Conservation (phyloP, 2,113 vertebrate genomes). For the Zosterops japonicus region DNA sequence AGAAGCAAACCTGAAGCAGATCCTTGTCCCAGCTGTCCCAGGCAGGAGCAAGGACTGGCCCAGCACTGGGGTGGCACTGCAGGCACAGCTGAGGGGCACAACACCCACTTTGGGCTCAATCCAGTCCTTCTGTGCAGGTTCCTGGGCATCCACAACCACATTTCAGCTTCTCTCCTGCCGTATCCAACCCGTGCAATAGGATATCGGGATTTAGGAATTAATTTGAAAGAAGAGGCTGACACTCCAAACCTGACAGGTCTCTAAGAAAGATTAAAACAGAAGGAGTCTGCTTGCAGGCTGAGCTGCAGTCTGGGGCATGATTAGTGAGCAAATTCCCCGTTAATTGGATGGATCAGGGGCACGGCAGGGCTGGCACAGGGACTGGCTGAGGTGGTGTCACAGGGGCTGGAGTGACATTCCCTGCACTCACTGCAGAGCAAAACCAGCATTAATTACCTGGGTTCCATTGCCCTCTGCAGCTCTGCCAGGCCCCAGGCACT, state of each 20-base stretch:
- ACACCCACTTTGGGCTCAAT: not conserved
- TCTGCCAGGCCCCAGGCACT: not conserved
- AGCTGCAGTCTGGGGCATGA: not conserved
- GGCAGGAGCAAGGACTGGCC: not conserved
- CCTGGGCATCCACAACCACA: fast-evolving
- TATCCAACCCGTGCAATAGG: fast-evolving
- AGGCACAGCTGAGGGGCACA: not conserved
- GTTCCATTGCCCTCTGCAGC: not conserved
- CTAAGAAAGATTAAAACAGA: not conserved
- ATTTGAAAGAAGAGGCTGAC: not conserved
- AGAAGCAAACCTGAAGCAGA: not conserved
- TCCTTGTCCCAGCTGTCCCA: not conserved
- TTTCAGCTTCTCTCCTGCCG: too few relatives aligned
- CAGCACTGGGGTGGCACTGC: fast-evolving
- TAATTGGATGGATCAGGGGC: not conserved
- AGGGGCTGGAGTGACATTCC: not conserved
- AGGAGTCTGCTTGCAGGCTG: not conserved
- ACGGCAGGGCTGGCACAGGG: not conserved
- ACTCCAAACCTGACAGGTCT: not conserved
- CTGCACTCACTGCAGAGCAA: not conserved
- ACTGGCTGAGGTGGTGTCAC: not conserved
- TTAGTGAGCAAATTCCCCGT: not conserved
- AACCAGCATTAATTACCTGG: not conserved
- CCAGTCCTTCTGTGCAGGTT: fast-evolving
- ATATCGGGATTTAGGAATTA: not conserved